phyloP scores from a whole-genome alignment of 2,113 vertebrate genomes.

The Melanerpes formicivorus region DNA sequence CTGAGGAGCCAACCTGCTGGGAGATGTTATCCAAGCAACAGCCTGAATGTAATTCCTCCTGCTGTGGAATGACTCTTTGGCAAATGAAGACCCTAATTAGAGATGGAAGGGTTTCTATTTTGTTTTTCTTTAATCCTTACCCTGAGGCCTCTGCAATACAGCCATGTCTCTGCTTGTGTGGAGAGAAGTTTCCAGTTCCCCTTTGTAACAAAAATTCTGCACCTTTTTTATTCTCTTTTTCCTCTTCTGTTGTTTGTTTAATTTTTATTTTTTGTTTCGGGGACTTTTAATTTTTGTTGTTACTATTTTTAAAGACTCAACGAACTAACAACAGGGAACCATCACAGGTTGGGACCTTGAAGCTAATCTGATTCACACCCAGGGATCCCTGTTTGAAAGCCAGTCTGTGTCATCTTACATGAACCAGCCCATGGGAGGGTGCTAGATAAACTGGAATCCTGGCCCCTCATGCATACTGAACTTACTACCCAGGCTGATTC shows the following conservation, averaged over 20 bases:
- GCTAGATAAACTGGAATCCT: neutral
- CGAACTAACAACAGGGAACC: constrained; percentile 71
- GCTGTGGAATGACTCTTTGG: constrained; percentile 81
- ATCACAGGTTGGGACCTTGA: constrained; percentile 54
- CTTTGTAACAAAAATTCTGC: constrained; percentile 82
- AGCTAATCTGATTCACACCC: constrained; percentile 41
- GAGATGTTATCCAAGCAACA: constrained; percentile 79
- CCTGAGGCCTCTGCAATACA: constrained; percentile 80
- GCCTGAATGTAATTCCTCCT: constrained; percentile 78
- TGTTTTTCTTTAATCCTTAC: constrained; percentile 88
- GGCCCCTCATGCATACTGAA: neutral
- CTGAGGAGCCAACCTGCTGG: constrained; percentile 78
- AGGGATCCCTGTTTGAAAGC: constrained; percentile 35
- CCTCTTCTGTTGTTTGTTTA: too few relatives aligned
- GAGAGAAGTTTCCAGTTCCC: constrained; percentile 80
- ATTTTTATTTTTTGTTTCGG: too few relatives aligned
- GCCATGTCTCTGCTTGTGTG: constrained; percentile 85
- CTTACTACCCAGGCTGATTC: neutral
- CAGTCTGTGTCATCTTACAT: neutral
- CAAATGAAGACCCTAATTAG: constrained; percentile 83
- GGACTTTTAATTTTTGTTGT: too few relatives aligned
- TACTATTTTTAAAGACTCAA: constrained; percentile 10
- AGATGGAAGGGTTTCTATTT: constrained; percentile 82
- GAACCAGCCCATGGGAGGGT: neutral
- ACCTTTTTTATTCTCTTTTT: neutral